These are phyloP conservation scores for Erebia palarica DNA, from an alignment of 2,888 invertebrate genomes.

Conservation along the genomic window DNA sequence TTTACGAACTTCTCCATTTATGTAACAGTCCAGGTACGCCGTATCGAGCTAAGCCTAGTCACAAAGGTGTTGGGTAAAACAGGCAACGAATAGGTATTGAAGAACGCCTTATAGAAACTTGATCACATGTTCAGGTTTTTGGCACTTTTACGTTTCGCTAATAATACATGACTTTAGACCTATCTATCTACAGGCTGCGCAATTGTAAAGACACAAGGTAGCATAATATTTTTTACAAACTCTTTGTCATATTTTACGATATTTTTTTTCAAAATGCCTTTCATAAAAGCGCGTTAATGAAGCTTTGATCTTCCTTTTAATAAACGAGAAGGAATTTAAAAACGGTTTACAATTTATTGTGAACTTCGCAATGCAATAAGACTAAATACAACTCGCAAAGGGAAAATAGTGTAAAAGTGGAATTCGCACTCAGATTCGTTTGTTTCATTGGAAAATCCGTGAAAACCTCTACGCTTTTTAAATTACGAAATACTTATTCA, in stretches of 20 bases:
- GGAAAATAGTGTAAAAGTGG: slow-evolving; percentile 4
- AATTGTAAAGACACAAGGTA: no score
- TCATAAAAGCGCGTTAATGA: not conserved
- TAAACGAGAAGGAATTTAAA: not conserved
- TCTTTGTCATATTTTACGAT: no score
- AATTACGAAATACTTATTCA: slow-evolving; percentile 1
- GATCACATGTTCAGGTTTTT: no score
- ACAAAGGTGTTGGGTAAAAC: slow-evolving; percentile 3
- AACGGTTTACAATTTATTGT: slow-evolving; percentile 5
- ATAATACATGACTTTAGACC: not conserved
- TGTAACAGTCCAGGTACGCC: slow-evolving; percentile 4
- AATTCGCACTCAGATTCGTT: slow-evolving; percentile 8
- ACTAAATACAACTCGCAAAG: slow-evolving; percentile 8
- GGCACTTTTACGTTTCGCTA: not conserved
- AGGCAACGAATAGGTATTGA: no score
- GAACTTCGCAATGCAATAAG: slow-evolving; percentile 15
- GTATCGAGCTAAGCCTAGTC: slow-evolving; percentile 10
- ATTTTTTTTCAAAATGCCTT: not conserved
- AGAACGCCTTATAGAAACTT: no score
- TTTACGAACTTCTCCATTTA: slow-evolving; percentile 10
- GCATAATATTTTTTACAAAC: no score
- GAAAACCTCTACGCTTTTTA: not conserved
- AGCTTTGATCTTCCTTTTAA: slow-evolving; percentile 8
- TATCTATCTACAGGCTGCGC: no score
- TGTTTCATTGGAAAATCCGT: slow-evolving; percentile 1